Evolutionary conservation across 2,888 invertebrate species (phyloP).

Genomic region (Drosophila peninsularis): DNA sequence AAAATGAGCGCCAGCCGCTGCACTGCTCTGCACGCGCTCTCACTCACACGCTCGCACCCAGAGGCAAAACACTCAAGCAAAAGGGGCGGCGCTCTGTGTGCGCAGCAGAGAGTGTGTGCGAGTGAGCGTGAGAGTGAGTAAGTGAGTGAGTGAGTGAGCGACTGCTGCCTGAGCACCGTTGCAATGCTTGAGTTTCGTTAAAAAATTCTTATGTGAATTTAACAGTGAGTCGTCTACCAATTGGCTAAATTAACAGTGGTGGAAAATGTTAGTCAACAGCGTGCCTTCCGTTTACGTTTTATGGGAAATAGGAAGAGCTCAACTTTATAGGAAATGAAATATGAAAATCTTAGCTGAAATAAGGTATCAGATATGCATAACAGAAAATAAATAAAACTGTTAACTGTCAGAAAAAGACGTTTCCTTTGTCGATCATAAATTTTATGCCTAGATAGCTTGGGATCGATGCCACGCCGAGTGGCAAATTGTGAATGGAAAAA

Average conservation of each 20-base stretch:
- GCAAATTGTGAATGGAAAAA: conserved; percentile 26
- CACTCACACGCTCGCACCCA: not conserved
- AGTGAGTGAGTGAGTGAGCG: conserved; percentile 30
- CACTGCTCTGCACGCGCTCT: conserved; percentile 26
- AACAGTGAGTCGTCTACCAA: conserved; percentile 48
- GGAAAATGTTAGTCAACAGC: conserved; percentile 42
- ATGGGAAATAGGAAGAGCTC: conserved; percentile 20
- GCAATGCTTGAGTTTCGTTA: conserved; percentile 58
- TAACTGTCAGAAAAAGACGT: not conserved
- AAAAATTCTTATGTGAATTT: conserved; percentile 42
- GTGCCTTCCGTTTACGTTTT: not conserved
- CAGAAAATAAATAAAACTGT: not conserved
- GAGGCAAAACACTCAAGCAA: conserved; percentile 34
- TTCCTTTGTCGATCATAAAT: conserved; percentile 25
- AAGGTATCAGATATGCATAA: not conserved
- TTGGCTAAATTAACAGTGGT: conserved; percentile 53
- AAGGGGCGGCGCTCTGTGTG: conserved; percentile 42
- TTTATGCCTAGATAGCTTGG: conserved; percentile 19
- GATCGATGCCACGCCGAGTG: conserved; percentile 26
- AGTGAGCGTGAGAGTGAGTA: conserved; percentile 6
- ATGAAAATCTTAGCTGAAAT: not conserved
- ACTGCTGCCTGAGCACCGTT: conserved; percentile 1
- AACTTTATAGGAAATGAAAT: not conserved
- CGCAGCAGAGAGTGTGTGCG: conserved; percentile 15
- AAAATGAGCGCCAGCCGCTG: conserved; percentile 57